These are phyloP conservation scores for Ariopsis seemanni DNA, from an alignment of 2,113 vertebrate species.

Conservation along the genomic window DNA sequence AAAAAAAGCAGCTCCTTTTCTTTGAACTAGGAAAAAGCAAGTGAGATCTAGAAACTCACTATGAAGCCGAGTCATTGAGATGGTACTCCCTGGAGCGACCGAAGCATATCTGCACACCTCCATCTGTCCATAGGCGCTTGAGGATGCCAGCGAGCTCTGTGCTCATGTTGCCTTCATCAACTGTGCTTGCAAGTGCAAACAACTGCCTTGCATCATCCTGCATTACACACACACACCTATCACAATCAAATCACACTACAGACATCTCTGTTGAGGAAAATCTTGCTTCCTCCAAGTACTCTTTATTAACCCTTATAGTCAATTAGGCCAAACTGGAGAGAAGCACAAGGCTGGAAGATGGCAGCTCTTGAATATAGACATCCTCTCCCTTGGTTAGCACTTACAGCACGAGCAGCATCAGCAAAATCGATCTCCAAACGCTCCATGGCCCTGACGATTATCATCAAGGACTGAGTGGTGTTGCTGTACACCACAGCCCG, in stretches of 20 bases:
- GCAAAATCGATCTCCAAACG: conserved; percentile 95
- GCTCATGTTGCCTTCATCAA: conserved; percentile 97
- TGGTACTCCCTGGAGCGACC: conserved; percentile 96
- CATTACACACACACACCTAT: conserved; percentile 23
- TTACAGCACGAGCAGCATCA: conserved; percentile 86
- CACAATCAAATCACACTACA: neutral
- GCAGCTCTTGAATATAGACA: neutral
- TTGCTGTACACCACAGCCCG: conserved; percentile 99
- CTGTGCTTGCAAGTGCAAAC: conserved; percentile 89
- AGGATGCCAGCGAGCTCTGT: conserved; percentile 91
- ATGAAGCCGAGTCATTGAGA: conserved; percentile 96
- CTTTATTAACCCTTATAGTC: neutral
- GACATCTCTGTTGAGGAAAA: neutral
- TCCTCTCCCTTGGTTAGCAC: conserved; percentile 57
- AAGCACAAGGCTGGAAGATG: neutral
- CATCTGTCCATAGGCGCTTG: conserved; percentile 93
- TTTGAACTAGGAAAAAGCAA: neutral
- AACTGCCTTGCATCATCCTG: conserved; percentile 97
- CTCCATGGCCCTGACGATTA: conserved; percentile 97
- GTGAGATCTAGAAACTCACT: conserved; percentile 78
- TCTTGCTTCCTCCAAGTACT: neutral
- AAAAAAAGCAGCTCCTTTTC: too few relatives aligned
- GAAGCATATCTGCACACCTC: conserved; percentile 92
- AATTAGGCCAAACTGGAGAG: neutral
- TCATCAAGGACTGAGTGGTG: conserved; percentile 98